phyloP scores from a whole-genome alignment of 2,113 vertebrate genomes.

The Anas platyrhynchos region DNA sequence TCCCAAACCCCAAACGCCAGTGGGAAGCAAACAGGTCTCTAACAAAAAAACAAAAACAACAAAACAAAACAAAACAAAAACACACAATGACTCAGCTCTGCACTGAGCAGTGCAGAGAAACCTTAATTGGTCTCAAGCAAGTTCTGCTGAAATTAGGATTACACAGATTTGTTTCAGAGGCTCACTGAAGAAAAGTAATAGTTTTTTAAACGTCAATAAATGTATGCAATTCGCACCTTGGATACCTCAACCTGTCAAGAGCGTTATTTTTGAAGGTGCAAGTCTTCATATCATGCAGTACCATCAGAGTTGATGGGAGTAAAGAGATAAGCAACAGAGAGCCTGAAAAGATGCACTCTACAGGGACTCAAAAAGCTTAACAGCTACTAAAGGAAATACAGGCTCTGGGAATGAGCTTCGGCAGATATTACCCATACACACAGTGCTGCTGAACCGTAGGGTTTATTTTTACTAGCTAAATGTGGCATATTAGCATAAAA shows the following conservation, averaged over 20 bases:
- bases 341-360: not conserved
- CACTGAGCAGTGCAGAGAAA: not conserved
- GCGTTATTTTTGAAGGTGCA: not conserved
- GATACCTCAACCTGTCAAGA: not conserved
- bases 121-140: not conserved
- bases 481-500: not conserved
- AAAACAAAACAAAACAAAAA: not conserved
- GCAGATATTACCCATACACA: not conserved
- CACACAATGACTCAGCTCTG: not conserved
- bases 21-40: slow-evolving; percentile 1
- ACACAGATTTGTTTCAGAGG: not conserved
- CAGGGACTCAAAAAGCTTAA: not conserved
- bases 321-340: not conserved
- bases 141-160: not conserved
- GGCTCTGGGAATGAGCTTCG: not conserved
- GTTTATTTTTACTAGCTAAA: not conserved
- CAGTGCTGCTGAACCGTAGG: not conserved
- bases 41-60: not conserved
- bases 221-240: not conserved
- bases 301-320: not conserved
- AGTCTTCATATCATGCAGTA: not conserved
- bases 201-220: not conserved
- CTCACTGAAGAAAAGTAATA: not conserved
- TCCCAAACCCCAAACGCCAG: not conserved
- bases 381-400: not conserved